phyloP scores from a whole-genome alignment of 1,140 invertebrate genomes.

The Drosophila asahinai region DNA sequence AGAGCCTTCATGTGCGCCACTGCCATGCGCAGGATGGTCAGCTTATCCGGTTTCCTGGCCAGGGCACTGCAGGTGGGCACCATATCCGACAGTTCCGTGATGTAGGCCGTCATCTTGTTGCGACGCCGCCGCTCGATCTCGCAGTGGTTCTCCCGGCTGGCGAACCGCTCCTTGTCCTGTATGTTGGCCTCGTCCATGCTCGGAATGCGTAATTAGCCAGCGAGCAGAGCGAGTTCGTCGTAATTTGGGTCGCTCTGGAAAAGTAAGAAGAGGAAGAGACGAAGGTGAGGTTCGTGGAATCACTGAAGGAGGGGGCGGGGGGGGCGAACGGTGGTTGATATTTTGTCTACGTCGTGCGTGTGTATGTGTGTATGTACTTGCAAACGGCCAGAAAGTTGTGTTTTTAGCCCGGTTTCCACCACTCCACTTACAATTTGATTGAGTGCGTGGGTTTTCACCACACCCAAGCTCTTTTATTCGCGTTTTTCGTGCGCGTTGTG shows the following conservation, averaged over 20 bases:
- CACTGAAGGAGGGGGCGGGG: conserved; percentile 17
- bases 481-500: conserved; percentile 19
- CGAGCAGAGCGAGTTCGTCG: conserved; percentile 13
- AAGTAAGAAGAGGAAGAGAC: conserved; percentile 13
- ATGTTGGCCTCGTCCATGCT: conserved; percentile 95
- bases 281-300: conserved; percentile 34
- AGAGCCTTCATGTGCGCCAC: conserved; percentile 99
- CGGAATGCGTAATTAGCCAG: conserved; percentile 74
- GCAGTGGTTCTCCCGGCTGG: conserved; percentile 99
- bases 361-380: conserved; percentile 34
- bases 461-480: conserved; percentile 15
- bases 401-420: conserved; percentile 2
- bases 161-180: conserved; percentile 98
- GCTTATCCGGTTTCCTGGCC: conserved; percentile 99
- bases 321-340: conserved; percentile 63
- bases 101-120: conserved; percentile 99
- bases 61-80: conserved; percentile 99
- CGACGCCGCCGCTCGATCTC: conserved; percentile 99
- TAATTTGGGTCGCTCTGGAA: conserved; percentile 74
- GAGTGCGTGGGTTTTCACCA: conserved; percentile 9
- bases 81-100: conserved; percentile 99
- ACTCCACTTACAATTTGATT: conserved; percentile 7
- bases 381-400: conserved; percentile 5
- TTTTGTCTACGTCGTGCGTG: conserved; percentile 72
- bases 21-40: conserved; percentile 99